Evolutionary conservation across 1,140 invertebrate genomes (phyloP), one percentile per base, ranked within the genome.

Genomic region (Aphelenchoides avenae): DNA sequence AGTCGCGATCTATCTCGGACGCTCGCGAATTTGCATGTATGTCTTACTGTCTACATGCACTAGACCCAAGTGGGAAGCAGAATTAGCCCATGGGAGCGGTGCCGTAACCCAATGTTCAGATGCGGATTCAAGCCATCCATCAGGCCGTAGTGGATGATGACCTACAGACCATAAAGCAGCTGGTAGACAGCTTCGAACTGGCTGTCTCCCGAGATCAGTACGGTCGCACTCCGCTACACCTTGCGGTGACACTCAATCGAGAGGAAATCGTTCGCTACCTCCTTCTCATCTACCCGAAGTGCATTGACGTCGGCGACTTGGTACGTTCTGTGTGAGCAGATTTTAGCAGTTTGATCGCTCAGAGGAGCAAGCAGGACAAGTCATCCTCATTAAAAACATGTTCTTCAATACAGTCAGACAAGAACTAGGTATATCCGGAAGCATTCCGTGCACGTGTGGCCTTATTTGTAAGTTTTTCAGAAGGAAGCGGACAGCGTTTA

Each of bases 121-220:
- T 85, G 62, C 89, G 90, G 82, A 90, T 91, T 53, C 83, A 86
- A 57, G 84, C 85, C 53, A 87, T 93, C 26, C 89, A 93, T 71
- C 75, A 85, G 64, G 87, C 89, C 11, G 86, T 89, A 9, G 83
- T 84, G 70, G 84, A 87, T 70, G 90, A 90, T 13, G 87, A 86
- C 71, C 79, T 91, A 55, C 79, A 85, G 67, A 87, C 87, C 63
- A 78, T 93, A 33, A 88, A 91, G 80, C 85, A 85, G 47, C 85
- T 89, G 3, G 79, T 93, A 64, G 89, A 92, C 80, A 80, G 88
- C 52, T 86, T 88, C 73, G 89, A 91, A 82, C 89, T 92, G 73
- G 89, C 88, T 7, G 83, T 88, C 36, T 87, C 88, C 1, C 83
- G 86, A 63, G 87, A 91, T 46, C n/a, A 51, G 13, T 46, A 62